Base-by-base conservation (phyloP, 2,113 vertebrate species). In the Lophotis ruficrista region DNA sequence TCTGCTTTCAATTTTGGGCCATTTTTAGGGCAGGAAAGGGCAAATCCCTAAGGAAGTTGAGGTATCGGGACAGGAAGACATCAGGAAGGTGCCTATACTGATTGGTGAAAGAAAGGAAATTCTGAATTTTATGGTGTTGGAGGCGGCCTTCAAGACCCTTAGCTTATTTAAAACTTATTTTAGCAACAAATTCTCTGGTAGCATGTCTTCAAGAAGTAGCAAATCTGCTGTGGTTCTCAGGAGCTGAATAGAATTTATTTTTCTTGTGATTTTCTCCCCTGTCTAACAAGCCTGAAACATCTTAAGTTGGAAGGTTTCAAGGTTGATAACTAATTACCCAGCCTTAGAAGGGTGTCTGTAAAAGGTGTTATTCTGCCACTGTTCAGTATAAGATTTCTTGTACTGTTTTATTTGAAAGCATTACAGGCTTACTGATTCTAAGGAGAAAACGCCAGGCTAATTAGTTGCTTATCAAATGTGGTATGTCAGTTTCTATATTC, bases 261-360 rank as follows among this genome's bases (percentile, higher is more conserved):
- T 33, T 48, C 28, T 50, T 56, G 35, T 73, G 41, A 4, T 47
- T 81, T 62, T 83, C 58, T 35, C 3, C 43, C 35, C 33, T 71
- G 8, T 66, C 10, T 72, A 65, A 77, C 75, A 88, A 87, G 20
- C 56, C 48, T 75, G 17, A 50, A 76, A 54, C 33, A 87, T 69
- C 57, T 68, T 19, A 71, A 58, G 28, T 69, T 58, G 77, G 76
- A 82, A 73, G 82, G 48, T 93, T 91, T 94, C 82, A 94, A 73
- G 83, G 86, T 75, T 90, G 91, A 33, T 83, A 51, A 75, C 72
- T 92, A 92, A 95, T 93, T 96, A 72, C 13, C 41, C 31, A 86
- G 61, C 27, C 37, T 93, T 30, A 69, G 53, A 64, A 89, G 38
- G 45, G 7, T 68, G 70, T 65, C 83, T 89, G 65, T 90, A 75